phyloP scores from a whole-genome alignment of 2,888 invertebrate species.

The Polymixis flavicincta region DNA sequence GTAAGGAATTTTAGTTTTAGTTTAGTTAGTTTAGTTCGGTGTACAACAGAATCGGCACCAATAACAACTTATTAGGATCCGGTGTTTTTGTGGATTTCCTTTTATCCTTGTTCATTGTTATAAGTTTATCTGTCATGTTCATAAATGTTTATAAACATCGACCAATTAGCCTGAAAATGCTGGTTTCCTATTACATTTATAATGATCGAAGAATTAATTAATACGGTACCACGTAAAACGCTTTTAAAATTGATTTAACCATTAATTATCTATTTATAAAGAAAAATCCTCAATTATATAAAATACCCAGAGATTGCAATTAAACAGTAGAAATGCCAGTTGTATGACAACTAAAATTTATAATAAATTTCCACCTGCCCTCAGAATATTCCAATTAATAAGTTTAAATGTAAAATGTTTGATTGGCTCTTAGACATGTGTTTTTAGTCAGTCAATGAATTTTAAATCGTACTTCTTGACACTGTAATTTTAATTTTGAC shows the following conservation, averaged over 20 bases:
- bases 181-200: slow-evolving; percentile 5
- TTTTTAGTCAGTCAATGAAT: background rate
- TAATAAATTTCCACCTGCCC: background rate
- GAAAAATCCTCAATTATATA: no score
- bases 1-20: no score
- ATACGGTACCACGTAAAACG: background rate
- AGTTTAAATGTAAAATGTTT: background rate
- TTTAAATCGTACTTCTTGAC: background rate
- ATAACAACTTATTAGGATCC: background rate
- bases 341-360: background rate
- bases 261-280: no score
- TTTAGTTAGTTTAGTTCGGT: no score
- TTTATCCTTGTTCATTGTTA: background rate
- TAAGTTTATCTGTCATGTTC: background rate
- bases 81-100: background rate
- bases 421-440: background rate
- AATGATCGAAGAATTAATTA: background rate
- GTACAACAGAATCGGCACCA: no score
- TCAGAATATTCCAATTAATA: background rate
- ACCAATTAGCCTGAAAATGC: background rate
- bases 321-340: background rate
- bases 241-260: background rate
- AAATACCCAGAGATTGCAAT: no score
- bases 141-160: background rate
- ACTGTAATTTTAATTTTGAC: no score